Conservation (phyloP, 2,113 vertebrate species). For the Pollachius pollachius region DNA sequence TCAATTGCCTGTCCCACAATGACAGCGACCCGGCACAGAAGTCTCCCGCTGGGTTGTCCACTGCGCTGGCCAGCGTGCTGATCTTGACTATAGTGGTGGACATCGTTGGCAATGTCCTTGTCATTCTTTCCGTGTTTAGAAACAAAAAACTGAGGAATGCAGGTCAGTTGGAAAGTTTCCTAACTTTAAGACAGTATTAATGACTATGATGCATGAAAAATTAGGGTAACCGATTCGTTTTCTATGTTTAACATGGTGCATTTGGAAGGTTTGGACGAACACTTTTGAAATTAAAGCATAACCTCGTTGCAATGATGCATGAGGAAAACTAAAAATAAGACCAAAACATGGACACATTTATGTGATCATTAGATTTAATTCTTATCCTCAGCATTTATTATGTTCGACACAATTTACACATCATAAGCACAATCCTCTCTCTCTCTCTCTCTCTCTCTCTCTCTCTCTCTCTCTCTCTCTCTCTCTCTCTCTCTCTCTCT, state of each 20-base stretch:
- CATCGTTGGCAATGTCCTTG: slow-evolving; percentile 79
- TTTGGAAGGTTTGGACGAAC: background rate
- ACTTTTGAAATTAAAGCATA: too few relatives aligned
- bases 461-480: background rate
- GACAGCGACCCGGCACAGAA: slow-evolving; percentile 40
- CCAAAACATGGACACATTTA: too few relatives aligned
- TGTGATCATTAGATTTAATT: too few relatives aligned
- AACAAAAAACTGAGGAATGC: slow-evolving; percentile 84
- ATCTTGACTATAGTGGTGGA: slow-evolving; percentile 82
- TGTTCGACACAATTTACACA: too few relatives aligned
- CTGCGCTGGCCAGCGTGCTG: slow-evolving; percentile 77
- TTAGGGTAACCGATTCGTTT: background rate
- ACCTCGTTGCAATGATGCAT: too few relatives aligned
- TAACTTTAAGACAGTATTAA: background rate
- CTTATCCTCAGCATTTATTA: too few relatives aligned
- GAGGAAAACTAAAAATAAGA: too few relatives aligned
- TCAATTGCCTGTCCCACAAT: slow-evolving; percentile 55
- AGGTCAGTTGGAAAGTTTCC: slow-evolving; percentile 61
- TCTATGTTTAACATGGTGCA: background rate
- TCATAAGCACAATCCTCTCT: background rate
- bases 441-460: background rate
- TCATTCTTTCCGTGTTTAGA: slow-evolving; percentile 79
- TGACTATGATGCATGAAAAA: too few relatives aligned
- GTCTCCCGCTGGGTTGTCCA: slow-evolving; percentile 61
- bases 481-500: background rate